These are phyloP conservation scores for Tetramorium simillimum DNA, from an alignment of 1,140 invertebrate species.

Conservation along the genomic window DNA sequence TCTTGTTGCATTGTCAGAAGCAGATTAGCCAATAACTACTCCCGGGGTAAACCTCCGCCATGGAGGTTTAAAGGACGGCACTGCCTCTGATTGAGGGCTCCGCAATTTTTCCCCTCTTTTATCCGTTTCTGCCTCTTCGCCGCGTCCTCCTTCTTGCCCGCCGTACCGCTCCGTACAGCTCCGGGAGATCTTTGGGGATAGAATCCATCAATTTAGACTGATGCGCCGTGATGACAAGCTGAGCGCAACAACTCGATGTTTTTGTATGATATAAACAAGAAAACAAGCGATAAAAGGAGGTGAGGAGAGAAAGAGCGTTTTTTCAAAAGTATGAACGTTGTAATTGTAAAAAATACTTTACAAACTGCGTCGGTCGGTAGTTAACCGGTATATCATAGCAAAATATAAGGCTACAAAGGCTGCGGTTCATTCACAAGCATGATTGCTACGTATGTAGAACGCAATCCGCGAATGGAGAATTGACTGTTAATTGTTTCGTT, in stretches of 20 bases:
- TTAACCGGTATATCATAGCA: constrained; percentile 18
- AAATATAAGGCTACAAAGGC: constrained; percentile 38
- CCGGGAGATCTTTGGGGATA: constrained; percentile 9
- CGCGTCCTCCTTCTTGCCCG: not conserved
- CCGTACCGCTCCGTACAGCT: not conserved
- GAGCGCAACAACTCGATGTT: not conserved
- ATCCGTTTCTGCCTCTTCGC: not conserved
- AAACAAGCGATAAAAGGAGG: not conserved
- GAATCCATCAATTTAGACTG: constrained; percentile 48
- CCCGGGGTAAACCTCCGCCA: constrained; percentile 51
- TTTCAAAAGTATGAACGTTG: not conserved
- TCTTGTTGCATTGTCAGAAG: constrained; percentile 77
- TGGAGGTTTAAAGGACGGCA: constrained; percentile 37
- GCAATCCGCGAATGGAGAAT: constrained; percentile 40
- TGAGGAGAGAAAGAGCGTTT: not conserved
- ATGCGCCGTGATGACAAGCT: not conserved
- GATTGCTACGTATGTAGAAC: constrained; percentile 9
- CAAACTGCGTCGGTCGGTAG: not conserved
- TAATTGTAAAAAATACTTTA: constrained; percentile 18
- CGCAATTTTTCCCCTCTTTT: not conserved
- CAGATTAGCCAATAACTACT: constrained; percentile 80
- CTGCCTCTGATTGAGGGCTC: constrained; percentile 55
- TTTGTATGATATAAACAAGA: constrained; percentile 3
- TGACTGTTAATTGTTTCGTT: constrained; percentile 62
- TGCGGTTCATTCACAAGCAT: constrained; percentile 21